These are phyloP conservation scores for Odocoileus hemionus DNA, from an alignment of 2,113 vertebrate genomes.

Conservation along the genomic window DNA sequence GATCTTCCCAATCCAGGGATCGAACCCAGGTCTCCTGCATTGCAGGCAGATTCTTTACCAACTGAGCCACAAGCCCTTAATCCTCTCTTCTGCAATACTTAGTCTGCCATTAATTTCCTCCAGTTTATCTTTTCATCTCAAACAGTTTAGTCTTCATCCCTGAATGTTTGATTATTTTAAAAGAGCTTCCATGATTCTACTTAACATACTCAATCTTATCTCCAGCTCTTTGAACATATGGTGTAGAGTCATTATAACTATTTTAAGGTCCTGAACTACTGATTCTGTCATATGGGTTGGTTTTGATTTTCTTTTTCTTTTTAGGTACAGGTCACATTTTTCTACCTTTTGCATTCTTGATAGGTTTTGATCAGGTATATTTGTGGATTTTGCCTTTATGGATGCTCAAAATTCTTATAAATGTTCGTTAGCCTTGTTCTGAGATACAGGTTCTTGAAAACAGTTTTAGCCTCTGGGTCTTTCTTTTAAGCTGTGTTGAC, in stretches of 20 bases:
- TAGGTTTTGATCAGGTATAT: not conserved
- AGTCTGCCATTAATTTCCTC: not conserved
- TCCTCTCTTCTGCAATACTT: not conserved
- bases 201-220: not conserved
- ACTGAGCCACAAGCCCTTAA: too few relatives aligned
- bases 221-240: not conserved
- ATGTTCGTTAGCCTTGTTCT: not conserved
- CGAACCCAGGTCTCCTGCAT: too few relatives aligned
- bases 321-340: not conserved
- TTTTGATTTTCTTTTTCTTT: not conserved
- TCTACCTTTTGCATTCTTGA: not conserved
- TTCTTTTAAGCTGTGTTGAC: not conserved
- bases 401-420: not conserved
- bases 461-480: not conserved
- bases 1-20: too few relatives aligned
- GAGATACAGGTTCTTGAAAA: not conserved
- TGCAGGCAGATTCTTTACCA: too few relatives aligned
- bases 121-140: not conserved
- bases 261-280: not conserved
- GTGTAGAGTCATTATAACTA: not conserved
- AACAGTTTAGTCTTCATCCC: not conserved
- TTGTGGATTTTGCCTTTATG: not conserved
- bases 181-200: not conserved
- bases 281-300: not conserved
- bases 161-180: not conserved